Evolutionary conservation across 2,888 invertebrate species (phyloP).

Genomic region (Drosophila kuntzei): DNA sequence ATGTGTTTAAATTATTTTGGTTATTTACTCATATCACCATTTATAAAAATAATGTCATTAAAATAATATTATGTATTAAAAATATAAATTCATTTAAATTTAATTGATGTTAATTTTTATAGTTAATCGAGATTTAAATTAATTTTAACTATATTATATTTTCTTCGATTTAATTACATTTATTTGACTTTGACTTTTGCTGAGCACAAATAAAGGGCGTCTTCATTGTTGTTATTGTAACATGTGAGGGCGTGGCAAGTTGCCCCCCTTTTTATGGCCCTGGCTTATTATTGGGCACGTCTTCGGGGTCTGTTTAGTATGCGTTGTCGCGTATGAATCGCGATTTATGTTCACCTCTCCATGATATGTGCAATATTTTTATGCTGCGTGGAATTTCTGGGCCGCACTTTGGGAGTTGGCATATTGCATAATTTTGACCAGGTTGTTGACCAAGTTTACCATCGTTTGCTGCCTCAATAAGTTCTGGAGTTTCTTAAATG

Average conservation of each 20-base stretch:
- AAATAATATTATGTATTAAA: too few relatives aligned
- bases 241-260: conserved; percentile 10
- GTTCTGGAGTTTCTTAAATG: not conserved
- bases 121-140: not conserved
- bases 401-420: conserved; percentile 16
- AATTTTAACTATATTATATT: conserved; percentile 27
- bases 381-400: conserved; percentile 50
- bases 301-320: conserved; percentile 53
- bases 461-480: not conserved
- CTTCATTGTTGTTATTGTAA: conserved; percentile 19
- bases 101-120: not conserved
- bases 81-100: not conserved
- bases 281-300: conserved; percentile 55
- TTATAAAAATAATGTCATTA: too few relatives aligned
- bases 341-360: conserved; percentile 56
- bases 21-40: too few relatives aligned
- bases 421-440: conserved; percentile 41
- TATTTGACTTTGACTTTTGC: conserved; percentile 5
- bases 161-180: conserved; percentile 12
- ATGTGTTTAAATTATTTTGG: not conserved
- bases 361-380: conserved; percentile 74
- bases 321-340: conserved; percentile 30
- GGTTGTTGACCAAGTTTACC: conserved; percentile 14
- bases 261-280: conserved; percentile 11
- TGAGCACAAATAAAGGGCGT: conserved; percentile 38